A percentile compares a stretch with the other conserved stretches of the same genome.
Conservation (phyloP, 1,140 invertebrate species). For the Venustaconcha ellipsiformis region DNA sequence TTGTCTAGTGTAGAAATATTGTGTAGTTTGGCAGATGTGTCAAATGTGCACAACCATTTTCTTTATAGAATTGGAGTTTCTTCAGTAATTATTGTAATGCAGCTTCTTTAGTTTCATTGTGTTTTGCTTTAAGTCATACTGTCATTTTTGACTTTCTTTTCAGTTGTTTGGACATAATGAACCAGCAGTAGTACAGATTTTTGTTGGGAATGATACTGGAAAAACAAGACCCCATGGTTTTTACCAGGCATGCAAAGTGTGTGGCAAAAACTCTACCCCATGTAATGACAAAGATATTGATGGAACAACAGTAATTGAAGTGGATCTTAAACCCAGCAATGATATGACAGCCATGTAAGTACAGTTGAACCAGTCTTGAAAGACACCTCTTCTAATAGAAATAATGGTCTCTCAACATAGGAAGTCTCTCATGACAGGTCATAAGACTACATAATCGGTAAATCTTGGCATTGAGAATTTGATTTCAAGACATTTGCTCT, state of each 20-base stretch:
- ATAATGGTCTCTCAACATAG: too few species aligned
- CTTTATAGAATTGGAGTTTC: too few species aligned
- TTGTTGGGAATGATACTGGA: conserved; percentile 91
- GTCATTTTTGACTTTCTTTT: conserved; percentile 20
- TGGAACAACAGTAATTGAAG: conserved; percentile 93
- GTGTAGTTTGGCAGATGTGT: too few species aligned
- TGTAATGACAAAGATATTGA: conserved; percentile 88
- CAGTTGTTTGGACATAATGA: conserved; percentile 88
- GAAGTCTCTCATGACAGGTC: too few species aligned
- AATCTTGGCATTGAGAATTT: too few species aligned
- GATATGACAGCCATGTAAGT: conserved; percentile 87
- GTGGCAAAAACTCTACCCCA: conserved; percentile 95
- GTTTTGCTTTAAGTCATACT: not conserved
- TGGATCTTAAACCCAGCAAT: conserved; percentile 87
- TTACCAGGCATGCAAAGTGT: conserved; percentile 94
- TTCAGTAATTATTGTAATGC: too few species aligned
- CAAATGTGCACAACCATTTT: too few species aligned
- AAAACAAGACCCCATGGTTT: conserved; percentile 91
- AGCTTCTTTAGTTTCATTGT: not conserved
- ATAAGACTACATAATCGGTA: too few species aligned
- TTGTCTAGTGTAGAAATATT: too few species aligned
- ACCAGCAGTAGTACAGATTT: conserved; percentile 88
- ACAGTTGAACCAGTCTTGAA: conserved; percentile 1
- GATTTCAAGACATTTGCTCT: too few species aligned
- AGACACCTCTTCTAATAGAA: too few species aligned